These are phyloP conservation scores for Coluber constrictor DNA, from an alignment of 2,797 vertebrate species.

Conservation along the genomic window DNA sequence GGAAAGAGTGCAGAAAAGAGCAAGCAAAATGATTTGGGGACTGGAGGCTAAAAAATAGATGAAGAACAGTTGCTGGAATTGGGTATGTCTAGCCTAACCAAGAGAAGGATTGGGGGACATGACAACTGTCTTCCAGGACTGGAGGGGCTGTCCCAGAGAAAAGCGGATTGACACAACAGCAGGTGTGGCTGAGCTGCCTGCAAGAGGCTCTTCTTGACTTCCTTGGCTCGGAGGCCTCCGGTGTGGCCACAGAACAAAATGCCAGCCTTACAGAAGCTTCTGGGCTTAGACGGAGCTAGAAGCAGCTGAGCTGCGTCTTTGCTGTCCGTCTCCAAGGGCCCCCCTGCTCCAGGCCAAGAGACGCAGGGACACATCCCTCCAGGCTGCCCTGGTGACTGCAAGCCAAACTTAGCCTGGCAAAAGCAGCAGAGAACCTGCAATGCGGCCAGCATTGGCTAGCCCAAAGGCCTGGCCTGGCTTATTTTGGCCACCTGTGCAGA, in stretches of 20 bases:
- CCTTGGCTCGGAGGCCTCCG: background rate
- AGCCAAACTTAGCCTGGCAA: background rate
- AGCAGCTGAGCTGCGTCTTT: background rate
- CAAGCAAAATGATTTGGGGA: background rate
- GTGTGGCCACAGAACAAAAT: background rate
- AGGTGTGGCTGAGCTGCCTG: background rate
- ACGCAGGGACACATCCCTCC: background rate
- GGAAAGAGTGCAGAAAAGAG: no score
- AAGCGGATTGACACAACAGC: no score
- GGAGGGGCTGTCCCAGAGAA: no score
- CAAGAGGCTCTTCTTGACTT: background rate
- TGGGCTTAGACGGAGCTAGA: background rate
- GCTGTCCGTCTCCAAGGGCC: background rate
- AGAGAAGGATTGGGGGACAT: background rate
- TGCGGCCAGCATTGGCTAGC: background rate
- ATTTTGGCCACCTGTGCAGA: background rate
- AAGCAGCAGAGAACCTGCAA: background rate
- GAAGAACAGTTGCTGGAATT: no score
- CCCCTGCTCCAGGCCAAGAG: background rate
- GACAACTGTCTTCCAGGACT: background rate
- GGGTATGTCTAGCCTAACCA: background rate
- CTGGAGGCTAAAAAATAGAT: background rate
- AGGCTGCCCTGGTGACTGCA: background rate
- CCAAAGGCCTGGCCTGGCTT: background rate
- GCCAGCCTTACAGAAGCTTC: background rate